Evolutionary conservation across 2,113 vertebrate genomes (phyloP).

Genomic region (Sinocyclocheilus anshuiensis): DNA sequence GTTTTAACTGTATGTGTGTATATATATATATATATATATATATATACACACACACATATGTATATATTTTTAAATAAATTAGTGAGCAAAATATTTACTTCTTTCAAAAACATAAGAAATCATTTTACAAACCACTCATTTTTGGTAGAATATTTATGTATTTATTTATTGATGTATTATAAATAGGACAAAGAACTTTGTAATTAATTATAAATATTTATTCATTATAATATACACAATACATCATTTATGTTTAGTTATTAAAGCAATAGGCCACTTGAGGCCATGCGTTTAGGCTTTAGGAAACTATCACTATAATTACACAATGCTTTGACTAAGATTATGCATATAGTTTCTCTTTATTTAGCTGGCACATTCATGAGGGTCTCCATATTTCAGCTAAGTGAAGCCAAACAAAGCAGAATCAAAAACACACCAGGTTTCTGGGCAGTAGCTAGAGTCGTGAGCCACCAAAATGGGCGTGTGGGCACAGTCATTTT

Average conservation of each 20-base stretch:
- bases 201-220: too few species aligned
- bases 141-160: background rate
- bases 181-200: background rate
- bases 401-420: slow-evolving; percentile 19
- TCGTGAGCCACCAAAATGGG: slow-evolving; percentile 56
- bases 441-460: slow-evolving; percentile 55
- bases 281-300: background rate
- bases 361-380: slow-evolving; percentile 13
- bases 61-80: too few species aligned
- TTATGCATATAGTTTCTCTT: background rate
- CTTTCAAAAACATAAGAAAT: background rate
- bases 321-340: background rate
- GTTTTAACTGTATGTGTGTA: too few species aligned
- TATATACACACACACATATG: too few species aligned
- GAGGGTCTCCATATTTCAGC: background rate
- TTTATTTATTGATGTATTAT: background rate
- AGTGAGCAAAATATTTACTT: too few species aligned
- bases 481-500: slow-evolving; percentile 61
- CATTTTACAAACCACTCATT: too few species aligned
- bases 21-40: too few species aligned
- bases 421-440: slow-evolving; percentile 17
- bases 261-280: too few species aligned
- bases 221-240: too few species aligned
- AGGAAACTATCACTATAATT: too few species aligned
- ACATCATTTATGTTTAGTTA: too few species aligned